Base-by-base conservation (phyloP, 2,888 invertebrate genomes). In the Acheta domesticus region DNA sequence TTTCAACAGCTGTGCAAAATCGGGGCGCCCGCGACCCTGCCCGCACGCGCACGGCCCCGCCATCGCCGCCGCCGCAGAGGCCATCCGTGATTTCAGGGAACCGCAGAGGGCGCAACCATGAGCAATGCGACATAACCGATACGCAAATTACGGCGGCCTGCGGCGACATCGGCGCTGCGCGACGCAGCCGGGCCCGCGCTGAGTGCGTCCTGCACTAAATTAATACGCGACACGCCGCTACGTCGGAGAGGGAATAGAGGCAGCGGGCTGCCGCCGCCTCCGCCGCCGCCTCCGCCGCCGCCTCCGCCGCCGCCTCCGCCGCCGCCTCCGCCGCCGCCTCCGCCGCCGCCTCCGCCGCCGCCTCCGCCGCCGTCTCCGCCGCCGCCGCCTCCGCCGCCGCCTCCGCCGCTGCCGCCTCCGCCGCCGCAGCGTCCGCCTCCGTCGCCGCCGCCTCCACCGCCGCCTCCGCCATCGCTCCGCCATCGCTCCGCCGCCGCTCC, bases 121-220 rank as follows among this genome's bases (percentile, higher is more conserved):
- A n/a, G 62, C 62, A 62, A 62, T 62, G 62, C 62, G 62, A 62
- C 62, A 62, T 62, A 62, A 62, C 16, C 62, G 62, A 62, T 62
- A 62, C 62, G 62, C 62, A 62, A 62, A 62, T 62, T 62, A 62
- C 62, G 62, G 62, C 14, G 16, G 62, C 62, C 62, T 62, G 62
- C 62, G 62, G 62, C 16, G n/a, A 36, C 36, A 36, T 36, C 5
- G 36, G 36, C 36, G 36, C 36, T 5, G 5, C 36, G 36, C 36
- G 36, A 19, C 62, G 62, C 62, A 62, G 62, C 62, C 14, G 62
- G 14, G 14, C n/a, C 62, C n/a, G 62, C 62, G n/a, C 62, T 62
- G 62, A 62, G 62, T 62, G 62, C n/a, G 62, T 62, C 62, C 62
- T n/a, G 62, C n/a, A 62, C 62, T 62, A 62, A 62, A 62, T 62